Evolutionary conservation across 2,888 invertebrate species (phyloP).

Genomic region (Ganaspis brasiliensis): DNA sequence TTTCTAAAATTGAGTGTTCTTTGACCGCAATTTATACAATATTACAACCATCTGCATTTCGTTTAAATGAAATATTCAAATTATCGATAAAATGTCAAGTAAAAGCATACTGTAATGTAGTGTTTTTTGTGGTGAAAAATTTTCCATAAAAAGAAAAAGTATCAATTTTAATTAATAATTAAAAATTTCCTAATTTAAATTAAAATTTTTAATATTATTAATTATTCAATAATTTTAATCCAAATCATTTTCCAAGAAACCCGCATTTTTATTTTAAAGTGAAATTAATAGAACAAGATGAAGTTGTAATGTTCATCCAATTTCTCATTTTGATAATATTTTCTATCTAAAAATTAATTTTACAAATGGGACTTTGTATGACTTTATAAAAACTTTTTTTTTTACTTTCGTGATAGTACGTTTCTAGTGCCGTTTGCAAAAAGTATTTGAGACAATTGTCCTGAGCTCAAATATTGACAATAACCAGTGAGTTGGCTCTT

Average conservation of each 20-base stretch:
- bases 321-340: too few species aligned
- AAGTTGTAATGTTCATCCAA: too few species aligned
- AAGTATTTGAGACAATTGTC: neutral
- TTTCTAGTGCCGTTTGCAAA: neutral
- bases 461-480: neutral
- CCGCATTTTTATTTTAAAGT: too few species aligned
- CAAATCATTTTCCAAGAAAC: too few species aligned
- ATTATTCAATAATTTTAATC: too few species aligned
- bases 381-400: neutral
- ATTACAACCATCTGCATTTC: neutral
- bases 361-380: neutral
- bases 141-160: neutral
- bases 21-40: neutral
- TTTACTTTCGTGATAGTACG: neutral
- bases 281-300: too few species aligned
- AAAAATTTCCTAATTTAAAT: too few species aligned
- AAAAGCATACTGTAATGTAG: neutral
- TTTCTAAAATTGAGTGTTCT: neutral
- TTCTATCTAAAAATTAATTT: neutral
- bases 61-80: slow-evolving; percentile 34
- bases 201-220: too few species aligned
- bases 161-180: too few species aligned
- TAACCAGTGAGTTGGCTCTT: slow-evolving; percentile 40
- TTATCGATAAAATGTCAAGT: neutral
- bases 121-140: neutral